Evolutionary conservation across 2,797 vertebrate species (phyloP).

Genomic region (Acrossocheilus fasciatus): DNA sequence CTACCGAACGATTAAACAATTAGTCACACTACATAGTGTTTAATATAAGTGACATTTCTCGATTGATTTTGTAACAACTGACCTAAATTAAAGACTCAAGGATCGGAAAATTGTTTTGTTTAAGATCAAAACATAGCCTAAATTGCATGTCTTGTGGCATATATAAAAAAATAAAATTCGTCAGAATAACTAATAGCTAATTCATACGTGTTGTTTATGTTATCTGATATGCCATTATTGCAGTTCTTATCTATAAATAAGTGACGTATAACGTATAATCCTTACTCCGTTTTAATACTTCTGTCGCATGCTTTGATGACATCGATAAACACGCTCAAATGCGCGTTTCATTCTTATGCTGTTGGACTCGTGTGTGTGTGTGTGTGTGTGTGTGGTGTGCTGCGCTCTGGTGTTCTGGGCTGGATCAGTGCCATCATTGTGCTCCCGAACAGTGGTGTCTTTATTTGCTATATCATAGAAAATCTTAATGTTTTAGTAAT

Average conservation of each 20-base stretch:
- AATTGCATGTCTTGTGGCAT: background rate
- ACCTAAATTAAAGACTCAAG: background rate
- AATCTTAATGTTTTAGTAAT: conserved; percentile 29
- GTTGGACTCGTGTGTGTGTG: background rate
- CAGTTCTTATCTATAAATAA: background rate
- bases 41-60: background rate
- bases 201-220: background rate
- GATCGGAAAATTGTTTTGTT: background rate
- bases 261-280: background rate
- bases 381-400: conserved; percentile 16
- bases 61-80: background rate
- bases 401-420: conserved; percentile 54
- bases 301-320: background rate
- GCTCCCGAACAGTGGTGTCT: conserved; percentile 45
- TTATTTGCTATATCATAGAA: conserved; percentile 1
- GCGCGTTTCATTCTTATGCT: background rate
- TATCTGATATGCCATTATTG: background rate
- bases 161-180: background rate
- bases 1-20: background rate
- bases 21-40: background rate
- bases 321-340: conserved; percentile 9
- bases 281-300: background rate
- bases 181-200: background rate
- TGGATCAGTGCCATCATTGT: conserved; percentile 64
- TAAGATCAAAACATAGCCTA: background rate